These are phyloP conservation scores for Chamaea fasciata DNA, from an alignment of 2,113 vertebrate genomes.

Conservation along the genomic window DNA sequence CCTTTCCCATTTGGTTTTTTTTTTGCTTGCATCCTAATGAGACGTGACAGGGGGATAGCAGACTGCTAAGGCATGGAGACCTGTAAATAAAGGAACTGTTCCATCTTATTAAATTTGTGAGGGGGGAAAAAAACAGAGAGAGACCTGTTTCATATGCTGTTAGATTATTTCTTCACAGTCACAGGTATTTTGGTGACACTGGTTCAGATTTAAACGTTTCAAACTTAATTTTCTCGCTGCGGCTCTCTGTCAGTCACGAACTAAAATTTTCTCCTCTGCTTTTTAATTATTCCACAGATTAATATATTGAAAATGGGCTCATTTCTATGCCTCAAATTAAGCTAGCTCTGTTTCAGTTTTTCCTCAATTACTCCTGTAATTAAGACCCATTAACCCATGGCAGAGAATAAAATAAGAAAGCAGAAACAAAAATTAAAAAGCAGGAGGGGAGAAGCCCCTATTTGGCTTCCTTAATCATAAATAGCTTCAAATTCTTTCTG, in stretches of 20 bases:
- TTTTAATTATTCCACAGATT: conserved; percentile 35
- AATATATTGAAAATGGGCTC: conserved; percentile 31
- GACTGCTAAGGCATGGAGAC: neutral
- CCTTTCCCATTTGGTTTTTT: neutral
- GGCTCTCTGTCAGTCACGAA: neutral
- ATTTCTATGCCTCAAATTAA: conserved; percentile 26
- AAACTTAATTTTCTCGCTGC: neutral
- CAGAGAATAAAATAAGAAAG: neutral
- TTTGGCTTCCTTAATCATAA: conserved; percentile 1
- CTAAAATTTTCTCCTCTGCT: neutral
- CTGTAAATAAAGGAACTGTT: conserved; percentile 18
- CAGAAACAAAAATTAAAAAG: neutral
- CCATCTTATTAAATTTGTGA: neutral
- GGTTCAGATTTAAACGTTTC: neutral
- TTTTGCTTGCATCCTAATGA: neutral
- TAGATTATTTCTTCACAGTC: neutral
- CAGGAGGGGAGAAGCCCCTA: accelerated
- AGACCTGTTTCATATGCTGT: neutral
- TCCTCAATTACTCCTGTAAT: conserved; percentile 44
- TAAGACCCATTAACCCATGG: conserved; percentile 24
- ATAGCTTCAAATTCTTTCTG: neutral
- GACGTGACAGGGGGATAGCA: neutral
- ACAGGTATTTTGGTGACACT: neutral
- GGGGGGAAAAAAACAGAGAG: accelerated
- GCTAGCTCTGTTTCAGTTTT: conserved; percentile 13